Conservation (phyloP, 1,140 invertebrate species). For the Bombus huntii region DNA sequence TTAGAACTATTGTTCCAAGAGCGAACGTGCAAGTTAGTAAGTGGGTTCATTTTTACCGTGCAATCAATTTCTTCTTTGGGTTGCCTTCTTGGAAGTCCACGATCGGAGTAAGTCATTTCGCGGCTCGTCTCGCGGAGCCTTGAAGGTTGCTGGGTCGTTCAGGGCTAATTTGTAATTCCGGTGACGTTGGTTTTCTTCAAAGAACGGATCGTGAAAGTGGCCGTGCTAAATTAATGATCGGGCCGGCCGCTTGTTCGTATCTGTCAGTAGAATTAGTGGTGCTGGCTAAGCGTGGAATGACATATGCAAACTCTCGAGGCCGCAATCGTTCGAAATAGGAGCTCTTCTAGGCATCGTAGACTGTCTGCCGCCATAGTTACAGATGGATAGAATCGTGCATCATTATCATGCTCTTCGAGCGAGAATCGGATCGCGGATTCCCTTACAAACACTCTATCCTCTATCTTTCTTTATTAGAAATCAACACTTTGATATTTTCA, state of each 20-base stretch:
- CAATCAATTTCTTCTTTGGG: neutral
- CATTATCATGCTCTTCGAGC: neutral
- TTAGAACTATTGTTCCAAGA: neutral
- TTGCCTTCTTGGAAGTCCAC: neutral
- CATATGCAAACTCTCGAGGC: slow-evolving; percentile 35
- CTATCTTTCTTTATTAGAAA: neutral
- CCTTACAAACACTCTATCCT: neutral
- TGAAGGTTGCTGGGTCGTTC: neutral
- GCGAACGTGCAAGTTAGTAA: neutral
- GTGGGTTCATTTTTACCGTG: slow-evolving; percentile 12
- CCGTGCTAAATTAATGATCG: slow-evolving; percentile 15
- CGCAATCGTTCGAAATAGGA: slow-evolving; percentile 45
- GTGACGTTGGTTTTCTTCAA: neutral
- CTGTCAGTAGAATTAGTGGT: slow-evolving; percentile 42
- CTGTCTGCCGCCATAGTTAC: slow-evolving; percentile 70
- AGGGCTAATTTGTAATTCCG: neutral
- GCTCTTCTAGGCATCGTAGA: slow-evolving; percentile 66
- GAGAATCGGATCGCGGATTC: neutral
- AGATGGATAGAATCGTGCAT: slow-evolving; percentile 16
- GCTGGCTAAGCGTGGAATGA: slow-evolving; percentile 28
- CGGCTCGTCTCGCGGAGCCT: neutral
- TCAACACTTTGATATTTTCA: neutral
- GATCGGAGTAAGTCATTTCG: slow-evolving; percentile 21
- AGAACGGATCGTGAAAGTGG: neutral
- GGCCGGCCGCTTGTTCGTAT: slow-evolving; percentile 21